Percentiles rank a stretch among this genome's conserved stretches.
Evolutionary conservation across 1,140 invertebrate species (phyloP).

Genomic region (Drosophila bocqueti): DNA sequence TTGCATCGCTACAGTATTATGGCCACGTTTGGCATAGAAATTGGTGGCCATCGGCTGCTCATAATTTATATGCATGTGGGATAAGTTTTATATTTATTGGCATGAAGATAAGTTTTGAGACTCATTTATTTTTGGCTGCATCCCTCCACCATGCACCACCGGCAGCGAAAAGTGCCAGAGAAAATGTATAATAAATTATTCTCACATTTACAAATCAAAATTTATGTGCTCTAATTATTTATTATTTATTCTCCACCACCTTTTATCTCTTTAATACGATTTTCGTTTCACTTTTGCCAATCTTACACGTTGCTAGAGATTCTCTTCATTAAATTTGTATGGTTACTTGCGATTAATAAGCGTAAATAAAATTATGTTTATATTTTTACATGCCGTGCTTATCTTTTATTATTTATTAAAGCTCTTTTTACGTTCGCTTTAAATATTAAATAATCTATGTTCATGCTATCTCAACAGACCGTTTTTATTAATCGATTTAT

Average conservation of each 20-base stretch:
- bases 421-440: neutral
- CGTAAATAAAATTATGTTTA: neutral
- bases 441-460: neutral
- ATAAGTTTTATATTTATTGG: constrained; percentile 63
- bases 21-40: constrained; percentile 37
- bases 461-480: neutral
- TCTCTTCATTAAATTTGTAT: constrained; percentile 3
- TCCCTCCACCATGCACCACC: neutral
- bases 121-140: constrained; percentile 59
- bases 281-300: neutral
- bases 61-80: constrained; percentile 59
- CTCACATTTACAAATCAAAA: constrained; percentile 55
- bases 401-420: constrained; percentile 6
- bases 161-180: constrained; percentile 22
- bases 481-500: constrained; percentile 1
- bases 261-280: constrained; percentile 9
- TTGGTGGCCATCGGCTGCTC: constrained; percentile 49
- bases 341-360: neutral
- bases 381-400: neutral
- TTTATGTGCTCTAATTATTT: constrained; percentile 64
- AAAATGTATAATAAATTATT: constrained; percentile 46
- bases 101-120: constrained; percentile 54
- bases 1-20: constrained; percentile 11
- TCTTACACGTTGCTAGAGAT: constrained; percentile 21
- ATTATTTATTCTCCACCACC: constrained; percentile 34